These are phyloP conservation scores for Champsocephalus esox DNA, from an alignment of 2,797 vertebrate species.

Conservation along the genomic window DNA sequence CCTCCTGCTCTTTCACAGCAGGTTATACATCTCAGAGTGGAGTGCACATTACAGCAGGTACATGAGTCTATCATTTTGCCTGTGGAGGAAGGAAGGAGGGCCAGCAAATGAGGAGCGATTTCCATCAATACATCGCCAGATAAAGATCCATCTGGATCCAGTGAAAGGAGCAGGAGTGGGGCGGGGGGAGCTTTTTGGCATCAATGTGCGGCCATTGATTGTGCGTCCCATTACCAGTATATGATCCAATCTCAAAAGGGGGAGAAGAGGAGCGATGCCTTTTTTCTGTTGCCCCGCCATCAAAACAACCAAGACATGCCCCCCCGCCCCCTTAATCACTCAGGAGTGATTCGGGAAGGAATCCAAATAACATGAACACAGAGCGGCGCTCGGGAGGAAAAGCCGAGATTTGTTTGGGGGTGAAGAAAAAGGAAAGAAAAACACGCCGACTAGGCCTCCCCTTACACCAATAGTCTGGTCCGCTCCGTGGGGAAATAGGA, in stretches of 20 bases:
- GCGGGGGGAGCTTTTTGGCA: constrained; percentile 67
- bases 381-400: constrained; percentile 61
- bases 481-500: constrained; percentile 77
- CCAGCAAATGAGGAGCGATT: constrained; percentile 74
- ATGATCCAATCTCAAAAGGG: constrained; percentile 78
- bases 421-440: constrained; percentile 52
- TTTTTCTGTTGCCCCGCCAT: constrained; percentile 70
- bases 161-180: constrained; percentile 72
- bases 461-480: constrained; percentile 50
- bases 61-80: constrained; percentile 67
- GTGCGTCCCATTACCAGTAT: constrained; percentile 83
- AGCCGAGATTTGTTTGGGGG: constrained; percentile 69
- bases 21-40: constrained; percentile 59
- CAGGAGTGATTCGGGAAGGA: constrained; percentile 77
- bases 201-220: constrained; percentile 81
- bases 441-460: constrained; percentile 60
- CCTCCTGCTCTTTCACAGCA: constrained; percentile 48
- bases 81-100: constrained; percentile 78
- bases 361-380: constrained; percentile 82
- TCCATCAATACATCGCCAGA: constrained; percentile 83
- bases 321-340: constrained; percentile 66
- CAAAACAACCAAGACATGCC: constrained; percentile 75
- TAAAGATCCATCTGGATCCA: constrained; percentile 87
- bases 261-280: constrained; percentile 69
- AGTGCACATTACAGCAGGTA: constrained; percentile 76